These are phyloP conservation scores for Nectonema munidae DNA, from an alignment of 2,888 invertebrate species.

Conservation along the genomic window DNA sequence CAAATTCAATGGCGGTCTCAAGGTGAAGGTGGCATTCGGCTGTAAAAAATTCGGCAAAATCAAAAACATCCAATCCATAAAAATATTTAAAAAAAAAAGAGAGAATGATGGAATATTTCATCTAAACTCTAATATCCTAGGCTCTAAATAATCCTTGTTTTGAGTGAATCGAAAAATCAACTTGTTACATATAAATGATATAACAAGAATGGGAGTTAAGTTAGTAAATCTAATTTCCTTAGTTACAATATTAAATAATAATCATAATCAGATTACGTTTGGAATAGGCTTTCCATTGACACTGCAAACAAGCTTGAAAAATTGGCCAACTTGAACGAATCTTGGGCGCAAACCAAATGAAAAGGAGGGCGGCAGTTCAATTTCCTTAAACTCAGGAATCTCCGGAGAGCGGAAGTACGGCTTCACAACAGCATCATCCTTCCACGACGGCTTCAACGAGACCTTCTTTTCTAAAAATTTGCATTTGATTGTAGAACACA, in stretches of 20 bases:
- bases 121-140: neutral
- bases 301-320: slow-evolving; percentile 85
- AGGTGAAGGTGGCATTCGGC: no score
- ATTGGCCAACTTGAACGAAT: slow-evolving; percentile 62
- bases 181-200: neutral
- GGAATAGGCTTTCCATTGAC: slow-evolving; percentile 73
- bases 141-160: neutral
- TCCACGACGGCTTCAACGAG: no score
- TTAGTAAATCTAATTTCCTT: slow-evolving; percentile 19
- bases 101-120: neutral
- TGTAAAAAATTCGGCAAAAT: no score
- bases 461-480: no score
- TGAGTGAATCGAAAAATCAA: neutral
- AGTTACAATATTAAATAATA: neutral
- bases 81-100: no score
- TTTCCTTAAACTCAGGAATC: slow-evolving; percentile 60
- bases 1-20: no score
- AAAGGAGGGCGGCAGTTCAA: slow-evolving; percentile 68
- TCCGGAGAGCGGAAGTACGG: neutral
- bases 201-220: slow-evolving; percentile 18
- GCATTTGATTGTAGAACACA: no score
- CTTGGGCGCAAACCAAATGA: slow-evolving; percentile 91
- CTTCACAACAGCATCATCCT: neutral
- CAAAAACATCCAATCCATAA: no score
- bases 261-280: slow-evolving; percentile 31